phyloP scores from a whole-genome alignment of 2,797 vertebrate genomes.

The Esox lucius region DNA sequence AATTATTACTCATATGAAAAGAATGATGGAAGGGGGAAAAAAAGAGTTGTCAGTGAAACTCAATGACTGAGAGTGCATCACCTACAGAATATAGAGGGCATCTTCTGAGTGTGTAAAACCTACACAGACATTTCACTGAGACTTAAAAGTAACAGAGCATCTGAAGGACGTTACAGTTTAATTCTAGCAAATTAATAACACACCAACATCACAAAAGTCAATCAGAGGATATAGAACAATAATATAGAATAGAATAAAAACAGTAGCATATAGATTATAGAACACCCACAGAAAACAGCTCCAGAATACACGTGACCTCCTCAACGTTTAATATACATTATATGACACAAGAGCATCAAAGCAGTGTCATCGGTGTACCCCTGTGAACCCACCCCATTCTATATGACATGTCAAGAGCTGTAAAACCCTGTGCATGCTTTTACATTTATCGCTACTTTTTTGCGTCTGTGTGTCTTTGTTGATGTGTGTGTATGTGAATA shows the following conservation, averaged over 20 bases:
- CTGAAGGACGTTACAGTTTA: slow-evolving; percentile 42
- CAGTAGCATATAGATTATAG: slow-evolving; percentile 2
- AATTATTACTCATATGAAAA: neutral
- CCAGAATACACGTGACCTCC: slow-evolving; percentile 66
- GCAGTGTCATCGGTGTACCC: slow-evolving; percentile 66
- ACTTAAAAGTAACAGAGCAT: slow-evolving; percentile 42
- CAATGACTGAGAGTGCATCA: neutral
- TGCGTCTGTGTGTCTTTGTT: slow-evolving; percentile 1
- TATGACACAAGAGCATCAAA: slow-evolving; percentile 70
- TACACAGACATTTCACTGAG: slow-evolving; percentile 31
- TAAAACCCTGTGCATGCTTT: slow-evolving; percentile 4
- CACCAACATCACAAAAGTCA: slow-evolving; percentile 66
- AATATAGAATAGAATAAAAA: too few species aligned
- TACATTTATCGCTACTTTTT: too few species aligned
- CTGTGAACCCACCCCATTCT: slow-evolving; percentile 67
- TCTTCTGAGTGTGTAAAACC: neutral
- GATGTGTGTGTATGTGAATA: neutral
- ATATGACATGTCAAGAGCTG: neutral
- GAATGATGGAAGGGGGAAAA: neutral
- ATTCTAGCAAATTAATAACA: slow-evolving; percentile 63
- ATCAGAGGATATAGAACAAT: slow-evolving; percentile 67
- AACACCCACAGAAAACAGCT: slow-evolving; percentile 52
- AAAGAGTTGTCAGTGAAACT: neutral
- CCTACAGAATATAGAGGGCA: neutral
- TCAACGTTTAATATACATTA: slow-evolving; percentile 76